Evolutionary conservation across 2,888 invertebrate species (phyloP), one percentile per base, ranked within the genome.

Genomic region (Mesorhabditis sp.): DNA sequence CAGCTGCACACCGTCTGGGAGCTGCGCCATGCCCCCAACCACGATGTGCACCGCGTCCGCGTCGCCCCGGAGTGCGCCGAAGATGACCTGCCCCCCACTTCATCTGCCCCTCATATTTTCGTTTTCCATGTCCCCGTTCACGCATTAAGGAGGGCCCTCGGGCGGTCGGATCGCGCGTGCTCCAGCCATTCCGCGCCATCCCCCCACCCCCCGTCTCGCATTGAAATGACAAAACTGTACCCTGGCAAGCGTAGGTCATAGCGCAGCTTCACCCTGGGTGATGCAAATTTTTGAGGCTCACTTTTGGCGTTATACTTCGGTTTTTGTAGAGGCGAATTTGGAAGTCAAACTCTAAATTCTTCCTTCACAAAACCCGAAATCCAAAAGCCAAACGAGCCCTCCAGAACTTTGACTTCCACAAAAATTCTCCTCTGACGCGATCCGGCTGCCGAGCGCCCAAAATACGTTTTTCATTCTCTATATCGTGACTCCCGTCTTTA

Each of bases 91-190:
- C n/a, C 58, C 58, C 58, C 10, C n/a, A 50, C 10, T 50, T 10
- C 58, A 28, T 28, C 28, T 28, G 28, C 28, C 28, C 28, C 28
- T 28, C 28, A 28, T 28, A 28, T 28, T 28, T 28, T 28, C 28
- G 28, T 28, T 28, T 28, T 28, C 28, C 58, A 13, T 50, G 7
- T 50, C n/a, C 58, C n/a, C 58, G n/a, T 50, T n/a, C 7, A 50
- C n/a, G 10, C 58, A 10, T 50, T n/a, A n/a, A 50, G 7, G 58
- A 50, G 58, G 58, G 58, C 58, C 10, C 58, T n/a, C 58, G 58
- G 58, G 77, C 79, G 75, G 74, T 79, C 79, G 74, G 79, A 78
- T 75, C 75, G 78, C 76, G 74, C 67, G 72, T 69, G 65, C 61
- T 70, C 70, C 61, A 68, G 68, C 74, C 79, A 79, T 79, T 79